phyloP scores from a whole-genome alignment of 2,888 invertebrate genomes.

The Brenthis daphne region DNA sequence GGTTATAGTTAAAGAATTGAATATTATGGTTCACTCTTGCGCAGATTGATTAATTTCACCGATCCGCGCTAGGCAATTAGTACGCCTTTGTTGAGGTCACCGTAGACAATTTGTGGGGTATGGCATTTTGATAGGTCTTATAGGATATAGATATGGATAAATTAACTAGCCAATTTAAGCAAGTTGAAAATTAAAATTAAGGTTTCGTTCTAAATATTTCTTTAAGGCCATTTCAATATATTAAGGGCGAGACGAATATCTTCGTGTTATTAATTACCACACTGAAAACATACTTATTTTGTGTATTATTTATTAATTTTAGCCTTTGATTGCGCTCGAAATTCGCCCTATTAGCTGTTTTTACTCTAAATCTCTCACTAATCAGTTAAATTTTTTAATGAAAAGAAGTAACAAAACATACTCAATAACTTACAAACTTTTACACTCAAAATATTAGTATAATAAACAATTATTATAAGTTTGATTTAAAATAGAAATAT shows the following conservation, averaged over 20 bases:
- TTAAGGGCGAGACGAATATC: not conserved
- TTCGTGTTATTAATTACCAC: too few relatives aligned
- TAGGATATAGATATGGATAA: conserved; percentile 16
- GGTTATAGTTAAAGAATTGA: conserved; percentile 3
- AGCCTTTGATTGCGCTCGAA: too few relatives aligned
- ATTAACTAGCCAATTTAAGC: conserved; percentile 6
- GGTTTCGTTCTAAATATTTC: not conserved
- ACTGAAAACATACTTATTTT: not conserved
- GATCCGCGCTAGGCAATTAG: conserved; percentile 75
- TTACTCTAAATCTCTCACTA: too few relatives aligned
- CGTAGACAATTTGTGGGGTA: conserved; percentile 42
- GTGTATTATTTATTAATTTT: not conserved
- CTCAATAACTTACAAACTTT: too few relatives aligned
- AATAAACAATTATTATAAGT: too few relatives aligned
- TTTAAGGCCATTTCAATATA: not conserved
- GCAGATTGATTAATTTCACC: conserved; percentile 75
- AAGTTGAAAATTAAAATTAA: not conserved
- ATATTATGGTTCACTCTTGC: conserved; percentile 43
- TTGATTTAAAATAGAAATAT: too few relatives aligned
- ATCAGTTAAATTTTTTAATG: too few relatives aligned
- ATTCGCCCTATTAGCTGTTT: too few relatives aligned
- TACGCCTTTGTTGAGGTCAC: conserved; percentile 66
- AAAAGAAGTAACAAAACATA: too few relatives aligned
- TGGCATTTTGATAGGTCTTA: conserved; percentile 40
- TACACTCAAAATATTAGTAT: too few relatives aligned